Evolutionary conservation across 2,797 vertebrate species (phyloP), one percentile per base, ranked within the genome.

Genomic region (Channa striata): DNA sequence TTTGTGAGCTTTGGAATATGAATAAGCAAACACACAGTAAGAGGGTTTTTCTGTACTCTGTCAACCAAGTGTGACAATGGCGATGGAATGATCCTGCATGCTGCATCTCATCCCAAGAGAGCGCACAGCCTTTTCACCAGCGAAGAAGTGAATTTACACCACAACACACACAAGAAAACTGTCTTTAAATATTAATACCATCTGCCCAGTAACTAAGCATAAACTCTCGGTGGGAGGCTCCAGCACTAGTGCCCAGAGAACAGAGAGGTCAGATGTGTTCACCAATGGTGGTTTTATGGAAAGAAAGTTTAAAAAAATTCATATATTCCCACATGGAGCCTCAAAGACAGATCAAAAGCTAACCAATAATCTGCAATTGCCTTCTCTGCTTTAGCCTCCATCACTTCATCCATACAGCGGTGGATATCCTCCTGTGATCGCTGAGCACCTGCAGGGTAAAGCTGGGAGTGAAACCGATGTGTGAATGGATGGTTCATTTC

Each of bases 131-230:
- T 89, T 80, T 82, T 75, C 85, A 78, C 75, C 65, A 64, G 62
- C 60, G 56, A 82, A 82, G 79, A 85, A 85, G 70, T 81, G 51
- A 77, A 81, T 90, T 89, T 86, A 82, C 76, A 83, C 81, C 82
- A 78, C 59, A 81, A 80, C 73, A 85, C 74, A 80, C 75, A 77
- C 61, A 82, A 74, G 74, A 84, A 77, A 67, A 52, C 73, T 6
- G 30, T 77, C 71, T 86, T 92, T 93, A 92, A 94, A 93, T 93
- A 94, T 94, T 91, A 79, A 94, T 85, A 82, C 81, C 70, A 81
- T 92, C 89, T 93, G 91, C 92, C 90, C 91, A 66, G 92, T 84
- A 92, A 93, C 91, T 72, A 83, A 77, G 77, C 78, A 63, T 17
- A 50, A 59, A 68, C 68, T 67, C 74, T 76, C 77, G 0, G 5